A percentile compares a stretch with the other conserved stretches of the same genome.
phyloP scores from a whole-genome alignment of 2,113 vertebrate species.

The Uropsilus gracilis region DNA sequence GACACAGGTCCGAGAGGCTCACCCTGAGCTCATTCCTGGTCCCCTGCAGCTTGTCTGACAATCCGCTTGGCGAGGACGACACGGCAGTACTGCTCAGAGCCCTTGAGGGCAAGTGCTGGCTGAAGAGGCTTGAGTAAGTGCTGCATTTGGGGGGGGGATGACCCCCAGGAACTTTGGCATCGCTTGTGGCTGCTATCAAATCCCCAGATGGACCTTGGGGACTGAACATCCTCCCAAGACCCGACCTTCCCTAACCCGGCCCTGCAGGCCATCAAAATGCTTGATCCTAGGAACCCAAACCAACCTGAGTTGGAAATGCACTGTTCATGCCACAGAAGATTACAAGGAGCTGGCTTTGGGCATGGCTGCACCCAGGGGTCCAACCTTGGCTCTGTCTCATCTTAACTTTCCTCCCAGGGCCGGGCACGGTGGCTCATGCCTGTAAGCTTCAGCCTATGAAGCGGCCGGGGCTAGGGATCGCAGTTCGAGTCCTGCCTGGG shows the following conservation, averaged over 20 bases:
- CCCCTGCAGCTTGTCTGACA: slow-evolving; percentile 86
- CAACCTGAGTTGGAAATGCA: neutral
- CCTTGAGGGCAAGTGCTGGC: slow-evolving; percentile 69
- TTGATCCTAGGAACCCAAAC: neutral
- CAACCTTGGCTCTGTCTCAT: neutral
- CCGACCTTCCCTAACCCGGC: neutral
- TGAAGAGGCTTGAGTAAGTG: slow-evolving; percentile 86
- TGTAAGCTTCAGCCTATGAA: too few relatives aligned
- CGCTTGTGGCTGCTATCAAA: neutral
- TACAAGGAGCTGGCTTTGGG: neutral
- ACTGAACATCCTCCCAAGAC: neutral
- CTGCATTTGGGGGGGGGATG: fast-evolving
- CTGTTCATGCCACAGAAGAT: neutral
- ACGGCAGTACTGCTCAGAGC: slow-evolving; percentile 66
- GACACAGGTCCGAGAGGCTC: neutral
- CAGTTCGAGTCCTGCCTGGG: too few relatives aligned
- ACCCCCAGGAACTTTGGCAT: neutral
- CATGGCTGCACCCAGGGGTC: neutral
- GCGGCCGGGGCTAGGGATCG: too few relatives aligned
- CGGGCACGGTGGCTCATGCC: too few relatives aligned
- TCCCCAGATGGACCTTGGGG: neutral
- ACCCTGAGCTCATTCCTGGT: neutral
- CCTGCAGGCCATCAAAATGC: neutral
- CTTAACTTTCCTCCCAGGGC: neutral
- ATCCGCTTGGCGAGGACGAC: slow-evolving; percentile 76